These are phyloP conservation scores for Prunella fulvescens DNA, from an alignment of 2,113 vertebrate species.

Conservation along the genomic window DNA sequence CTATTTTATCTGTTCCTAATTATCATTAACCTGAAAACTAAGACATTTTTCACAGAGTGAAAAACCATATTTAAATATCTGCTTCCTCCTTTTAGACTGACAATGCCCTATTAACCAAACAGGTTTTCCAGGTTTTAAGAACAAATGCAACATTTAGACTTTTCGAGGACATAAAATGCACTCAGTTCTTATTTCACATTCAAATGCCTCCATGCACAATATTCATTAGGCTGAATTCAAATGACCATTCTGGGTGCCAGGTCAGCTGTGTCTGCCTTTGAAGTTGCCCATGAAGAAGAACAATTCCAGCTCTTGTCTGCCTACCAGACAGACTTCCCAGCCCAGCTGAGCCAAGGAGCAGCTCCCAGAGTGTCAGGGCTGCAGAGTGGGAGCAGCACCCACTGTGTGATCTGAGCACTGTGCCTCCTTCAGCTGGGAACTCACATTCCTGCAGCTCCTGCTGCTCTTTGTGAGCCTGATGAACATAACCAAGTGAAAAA, in stretches of 20 bases:
- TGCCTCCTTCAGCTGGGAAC: neutral
- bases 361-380: neutral
- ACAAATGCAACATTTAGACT: neutral
- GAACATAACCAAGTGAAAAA: neutral
- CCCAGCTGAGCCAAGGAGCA: neutral
- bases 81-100: neutral
- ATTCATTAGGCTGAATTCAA: neutral
- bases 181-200: neutral
- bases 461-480: neutral
- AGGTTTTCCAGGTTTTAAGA: neutral
- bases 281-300: neutral
- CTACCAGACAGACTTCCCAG: neutral
- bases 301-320: neutral
- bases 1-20: neutral
- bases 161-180: neutral
- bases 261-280: neutral
- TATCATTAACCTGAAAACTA: neutral
- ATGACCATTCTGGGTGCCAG: neutral
- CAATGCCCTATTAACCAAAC: neutral
- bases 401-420: neutral
- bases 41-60: neutral
- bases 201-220: neutral
- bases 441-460: neutral
- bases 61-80: neutral
- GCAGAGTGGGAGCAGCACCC: accelerated